Conservation (phyloP, 2,113 vertebrate genomes). For the Protobothrops flavoviridis region DNA sequence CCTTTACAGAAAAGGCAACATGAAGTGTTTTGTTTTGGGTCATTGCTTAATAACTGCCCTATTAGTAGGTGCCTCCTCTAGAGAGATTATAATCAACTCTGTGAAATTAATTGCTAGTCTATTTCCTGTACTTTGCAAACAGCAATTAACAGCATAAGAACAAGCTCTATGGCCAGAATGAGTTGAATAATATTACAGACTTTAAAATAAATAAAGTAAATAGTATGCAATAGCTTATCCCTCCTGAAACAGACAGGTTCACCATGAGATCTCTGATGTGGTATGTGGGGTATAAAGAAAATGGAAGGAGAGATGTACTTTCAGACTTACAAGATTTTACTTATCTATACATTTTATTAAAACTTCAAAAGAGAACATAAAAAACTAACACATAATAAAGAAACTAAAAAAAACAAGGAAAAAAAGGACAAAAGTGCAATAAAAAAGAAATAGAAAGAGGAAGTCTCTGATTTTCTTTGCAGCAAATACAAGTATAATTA, state of each 20-base stretch:
- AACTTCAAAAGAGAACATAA: background rate
- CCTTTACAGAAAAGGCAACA: constrained; percentile 10
- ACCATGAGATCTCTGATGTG: background rate
- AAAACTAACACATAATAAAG: background rate
- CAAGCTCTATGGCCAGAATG: background rate
- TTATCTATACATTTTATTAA: background rate
- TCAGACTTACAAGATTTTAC: background rate
- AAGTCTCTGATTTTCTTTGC: background rate
- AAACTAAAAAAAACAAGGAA: background rate
- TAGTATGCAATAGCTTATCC: background rate
- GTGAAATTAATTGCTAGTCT: background rate
- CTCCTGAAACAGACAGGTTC: background rate
- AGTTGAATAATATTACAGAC: background rate
- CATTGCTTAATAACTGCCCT: background rate
- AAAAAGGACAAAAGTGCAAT: background rate
- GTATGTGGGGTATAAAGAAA: background rate
- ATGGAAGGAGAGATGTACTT: background rate
- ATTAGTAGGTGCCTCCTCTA: background rate
- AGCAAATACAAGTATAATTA: background rate
- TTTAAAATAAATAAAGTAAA: background rate
- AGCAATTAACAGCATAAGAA: background rate
- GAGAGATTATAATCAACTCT: background rate
- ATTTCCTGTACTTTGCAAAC: background rate
- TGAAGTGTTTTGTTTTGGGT: background rate
- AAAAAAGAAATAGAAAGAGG: background rate